Evolutionary conservation across 2,888 invertebrate genomes (phyloP).

Genomic region (Byasa hedistus): DNA sequence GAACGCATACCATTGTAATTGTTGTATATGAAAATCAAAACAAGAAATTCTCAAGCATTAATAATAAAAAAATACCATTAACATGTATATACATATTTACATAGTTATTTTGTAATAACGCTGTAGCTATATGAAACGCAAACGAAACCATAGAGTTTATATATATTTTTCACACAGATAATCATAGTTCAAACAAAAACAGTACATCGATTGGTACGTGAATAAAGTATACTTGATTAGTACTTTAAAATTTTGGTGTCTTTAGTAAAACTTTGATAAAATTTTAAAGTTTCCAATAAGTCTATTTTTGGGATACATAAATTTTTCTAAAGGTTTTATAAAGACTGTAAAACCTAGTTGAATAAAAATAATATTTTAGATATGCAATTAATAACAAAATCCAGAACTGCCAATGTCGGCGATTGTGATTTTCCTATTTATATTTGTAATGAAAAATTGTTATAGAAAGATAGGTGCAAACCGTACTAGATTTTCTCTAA

Average conservation of each 20-base stretch:
- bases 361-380: slow-evolving; percentile 34
- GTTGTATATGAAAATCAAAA: slow-evolving; percentile 47
- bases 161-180: slow-evolving; percentile 13
- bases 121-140: slow-evolving; percentile 53
- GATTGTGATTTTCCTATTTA: slow-evolving; percentile 35
- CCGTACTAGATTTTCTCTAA: slow-evolving; percentile 53
- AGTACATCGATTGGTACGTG: neutral
- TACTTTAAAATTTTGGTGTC: neutral
- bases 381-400: neutral
- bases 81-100: slow-evolving; percentile 78
- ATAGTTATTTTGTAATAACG: slow-evolving; percentile 55
- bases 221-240: neutral
- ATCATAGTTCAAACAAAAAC: slow-evolving; percentile 25
- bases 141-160: slow-evolving; percentile 45
- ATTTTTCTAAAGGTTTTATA: slow-evolving; percentile 35
- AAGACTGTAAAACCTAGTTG: slow-evolving; percentile 15
- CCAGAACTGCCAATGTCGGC: neutral
- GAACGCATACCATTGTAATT: slow-evolving; percentile 11
- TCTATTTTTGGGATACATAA: slow-evolving; percentile 34
- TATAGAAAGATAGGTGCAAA: slow-evolving; percentile 45
- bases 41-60: slow-evolving; percentile 54
- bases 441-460: slow-evolving; percentile 35
- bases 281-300: neutral
- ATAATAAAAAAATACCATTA: slow-evolving; percentile 65
- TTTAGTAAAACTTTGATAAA: neutral